Conservation (phyloP, 2,113 vertebrate species). For the Elaphurus davidianus region DNA sequence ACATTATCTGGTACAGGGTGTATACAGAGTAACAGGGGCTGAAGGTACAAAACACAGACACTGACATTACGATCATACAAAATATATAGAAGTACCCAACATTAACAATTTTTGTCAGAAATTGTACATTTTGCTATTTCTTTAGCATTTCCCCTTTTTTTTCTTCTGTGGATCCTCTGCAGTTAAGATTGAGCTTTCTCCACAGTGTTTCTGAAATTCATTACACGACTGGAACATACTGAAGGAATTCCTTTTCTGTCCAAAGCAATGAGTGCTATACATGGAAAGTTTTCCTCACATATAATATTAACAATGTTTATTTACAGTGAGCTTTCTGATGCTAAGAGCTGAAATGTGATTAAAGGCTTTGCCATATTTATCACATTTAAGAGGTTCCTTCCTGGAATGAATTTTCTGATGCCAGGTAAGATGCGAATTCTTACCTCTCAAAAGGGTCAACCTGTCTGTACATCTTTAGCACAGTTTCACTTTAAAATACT, state of each 20-base stretch:
- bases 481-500: conserved; percentile 35
- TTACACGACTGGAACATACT: background rate
- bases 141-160: conserved; percentile 26
- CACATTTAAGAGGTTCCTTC: conserved; percentile 32
- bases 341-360: conserved; percentile 30
- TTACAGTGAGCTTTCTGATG: conserved; percentile 63
- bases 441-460: background rate
- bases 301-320: conserved; percentile 53
- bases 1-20: conserved; percentile 6
- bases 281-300: conserved; percentile 13
- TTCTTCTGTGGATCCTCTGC: conserved; percentile 41
- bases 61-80: conserved; percentile 17
- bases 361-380: conserved; percentile 53
- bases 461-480: background rate
- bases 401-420: conserved; percentile 34
- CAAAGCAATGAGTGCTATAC: conserved; percentile 36
- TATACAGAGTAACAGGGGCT: background rate
- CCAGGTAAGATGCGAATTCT: background rate
- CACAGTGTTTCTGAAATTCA: conserved; percentile 35
- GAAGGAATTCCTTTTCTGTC: conserved; percentile 39
- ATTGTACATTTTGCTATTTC: conserved; percentile 4
- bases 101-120: background rate
- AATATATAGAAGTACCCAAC: conserved; percentile 29
- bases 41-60: conserved; percentile 44
- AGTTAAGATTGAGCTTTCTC: background rate